These are phyloP conservation scores for Coreius guichenoti DNA, from an alignment of 2,797 vertebrate species.

Conservation along the genomic window DNA sequence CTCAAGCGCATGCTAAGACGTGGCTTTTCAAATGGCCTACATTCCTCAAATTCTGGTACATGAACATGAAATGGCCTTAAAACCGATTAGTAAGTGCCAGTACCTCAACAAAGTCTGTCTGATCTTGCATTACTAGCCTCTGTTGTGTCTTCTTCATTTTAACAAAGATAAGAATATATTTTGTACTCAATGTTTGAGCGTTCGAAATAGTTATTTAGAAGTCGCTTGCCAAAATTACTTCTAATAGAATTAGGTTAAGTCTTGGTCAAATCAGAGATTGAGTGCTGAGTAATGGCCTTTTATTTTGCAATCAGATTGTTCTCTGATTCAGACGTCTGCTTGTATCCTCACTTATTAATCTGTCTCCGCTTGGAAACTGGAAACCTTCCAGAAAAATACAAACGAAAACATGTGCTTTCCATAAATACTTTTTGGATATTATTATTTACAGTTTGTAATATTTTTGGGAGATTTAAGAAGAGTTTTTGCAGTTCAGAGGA, in stretches of 20 bases:
- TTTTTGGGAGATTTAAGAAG: background rate
- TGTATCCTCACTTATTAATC: slow-evolving; percentile 56
- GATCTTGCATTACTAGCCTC: slow-evolving; percentile 75
- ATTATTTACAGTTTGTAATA: background rate
- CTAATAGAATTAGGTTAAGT: slow-evolving; percentile 4
- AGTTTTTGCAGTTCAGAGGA: background rate
- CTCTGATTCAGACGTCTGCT: slow-evolving; percentile 49
- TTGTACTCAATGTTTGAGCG: background rate
- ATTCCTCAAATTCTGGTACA: slow-evolving; percentile 84
- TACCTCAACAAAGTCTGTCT: slow-evolving; percentile 76
- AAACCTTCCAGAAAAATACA: slow-evolving; percentile 39
- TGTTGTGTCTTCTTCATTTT: slow-evolving; percentile 22
- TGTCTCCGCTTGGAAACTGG: slow-evolving; percentile 60
- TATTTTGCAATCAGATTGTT: slow-evolving; percentile 39
- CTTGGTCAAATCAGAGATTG: background rate
- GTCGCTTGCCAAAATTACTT: background rate
- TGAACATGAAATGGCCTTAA: slow-evolving; percentile 78
- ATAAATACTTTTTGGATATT: slow-evolving; percentile 32
- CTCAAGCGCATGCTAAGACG: slow-evolving; percentile 65
- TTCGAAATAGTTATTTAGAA: background rate
- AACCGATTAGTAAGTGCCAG: slow-evolving; percentile 81
- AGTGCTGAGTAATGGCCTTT: slow-evolving; percentile 24
- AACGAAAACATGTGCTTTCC: slow-evolving; percentile 36
- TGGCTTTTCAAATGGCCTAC: slow-evolving; percentile 79
- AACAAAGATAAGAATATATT: background rate